Conservation (phyloP, 2,888 invertebrate species). For the Aspidiotus destructor region DNA sequence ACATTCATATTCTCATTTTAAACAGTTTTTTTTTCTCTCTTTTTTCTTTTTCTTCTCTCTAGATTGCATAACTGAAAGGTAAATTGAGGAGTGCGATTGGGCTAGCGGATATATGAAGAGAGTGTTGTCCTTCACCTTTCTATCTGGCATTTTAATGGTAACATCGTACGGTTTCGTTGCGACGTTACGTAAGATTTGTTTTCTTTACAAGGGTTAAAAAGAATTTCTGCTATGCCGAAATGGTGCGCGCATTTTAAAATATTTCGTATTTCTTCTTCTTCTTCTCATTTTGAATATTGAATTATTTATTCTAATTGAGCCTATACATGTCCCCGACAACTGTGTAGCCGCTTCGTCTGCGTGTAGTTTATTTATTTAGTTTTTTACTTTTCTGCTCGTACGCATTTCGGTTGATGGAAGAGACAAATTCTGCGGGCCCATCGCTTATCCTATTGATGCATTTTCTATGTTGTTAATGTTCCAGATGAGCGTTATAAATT, state of each 20-base stretch:
- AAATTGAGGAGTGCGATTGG: slow-evolving; percentile 29
- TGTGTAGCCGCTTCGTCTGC: background rate
- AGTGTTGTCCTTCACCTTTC: slow-evolving; percentile 30
- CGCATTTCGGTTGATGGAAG: no score
- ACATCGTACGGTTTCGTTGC: slow-evolving; percentile 18
- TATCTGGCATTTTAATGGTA: slow-evolving; percentile 27
- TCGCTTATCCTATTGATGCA: no score
- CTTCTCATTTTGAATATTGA: background rate
- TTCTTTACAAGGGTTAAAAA: slow-evolving; percentile 30
- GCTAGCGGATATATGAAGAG: slow-evolving; percentile 18
- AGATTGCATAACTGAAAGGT: slow-evolving; percentile 25
- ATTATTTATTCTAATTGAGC: no score
- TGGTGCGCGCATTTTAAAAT: background rate
- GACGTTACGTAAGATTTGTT: slow-evolving; percentile 23
- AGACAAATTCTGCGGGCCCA: no score
- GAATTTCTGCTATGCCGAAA: slow-evolving; percentile 17
- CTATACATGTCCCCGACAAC: no score
- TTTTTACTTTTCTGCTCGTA: background rate
- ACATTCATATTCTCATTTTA: slow-evolving; percentile 8
- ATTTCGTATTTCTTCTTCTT: slow-evolving; percentile 3
- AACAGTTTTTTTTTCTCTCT: slow-evolving; percentile 11
- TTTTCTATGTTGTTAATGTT: no score
- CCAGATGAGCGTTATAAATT: no score
- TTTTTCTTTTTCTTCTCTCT: background rate
- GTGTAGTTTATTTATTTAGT: background rate